phyloP scores from a whole-genome alignment of 1,140 invertebrate genomes.

The Diabrotica virgifera region DNA sequence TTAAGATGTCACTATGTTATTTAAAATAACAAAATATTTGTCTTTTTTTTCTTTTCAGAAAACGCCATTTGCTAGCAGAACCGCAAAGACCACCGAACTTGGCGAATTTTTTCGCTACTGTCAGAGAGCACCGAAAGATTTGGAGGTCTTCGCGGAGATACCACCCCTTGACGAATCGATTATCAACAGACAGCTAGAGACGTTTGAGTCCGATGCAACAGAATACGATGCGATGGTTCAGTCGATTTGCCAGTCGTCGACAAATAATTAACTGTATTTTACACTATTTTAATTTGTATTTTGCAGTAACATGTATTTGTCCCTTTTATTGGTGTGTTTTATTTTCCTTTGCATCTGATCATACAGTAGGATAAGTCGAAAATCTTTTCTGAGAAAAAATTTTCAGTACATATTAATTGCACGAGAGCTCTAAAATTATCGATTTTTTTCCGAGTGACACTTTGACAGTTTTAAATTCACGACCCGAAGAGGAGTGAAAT shows the following conservation, averaged over 20 bases:
- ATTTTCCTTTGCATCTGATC: no score
- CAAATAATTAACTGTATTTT: slow-evolving; percentile 47
- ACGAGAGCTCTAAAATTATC: no score
- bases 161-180: slow-evolving; percentile 63
- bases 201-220: slow-evolving; percentile 69
- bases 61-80: slow-evolving; percentile 59
- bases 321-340: no score
- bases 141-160: slow-evolving; percentile 62
- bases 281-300: not conserved
- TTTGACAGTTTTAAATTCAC: no score
- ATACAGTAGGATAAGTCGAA: no score
- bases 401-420: no score
- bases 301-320: no score
- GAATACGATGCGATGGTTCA: slow-evolving; percentile 72
- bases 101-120: slow-evolving; percentile 77
- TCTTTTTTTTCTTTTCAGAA: slow-evolving; percentile 51
- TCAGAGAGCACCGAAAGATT: slow-evolving; percentile 69
- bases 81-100: slow-evolving; percentile 65
- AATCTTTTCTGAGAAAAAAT: no score
- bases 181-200: slow-evolving; percentile 68
- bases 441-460: no score
- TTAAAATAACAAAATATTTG: not conserved
- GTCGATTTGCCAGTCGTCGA: slow-evolving; percentile 58
- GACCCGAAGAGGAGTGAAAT: no score
- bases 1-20: no score